These are phyloP conservation scores for Steatocranus sp. DNA, from an alignment of 2,797 vertebrate genomes.

Conservation along the genomic window DNA sequence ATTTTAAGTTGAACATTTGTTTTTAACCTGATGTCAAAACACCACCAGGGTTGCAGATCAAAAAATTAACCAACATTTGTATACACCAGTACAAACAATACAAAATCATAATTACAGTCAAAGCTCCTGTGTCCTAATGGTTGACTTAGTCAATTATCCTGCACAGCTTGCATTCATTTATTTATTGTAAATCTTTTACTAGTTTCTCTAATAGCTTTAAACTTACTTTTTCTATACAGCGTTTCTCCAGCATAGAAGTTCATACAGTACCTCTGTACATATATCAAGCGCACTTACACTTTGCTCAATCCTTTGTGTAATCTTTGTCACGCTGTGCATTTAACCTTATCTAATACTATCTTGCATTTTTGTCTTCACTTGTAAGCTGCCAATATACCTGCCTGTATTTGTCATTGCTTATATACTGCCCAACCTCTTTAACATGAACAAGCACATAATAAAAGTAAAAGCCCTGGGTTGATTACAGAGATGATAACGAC, in stretches of 20 bases:
- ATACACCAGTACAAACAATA: background rate
- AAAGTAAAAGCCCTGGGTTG: background rate
- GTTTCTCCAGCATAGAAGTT: background rate
- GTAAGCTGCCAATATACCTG: background rate
- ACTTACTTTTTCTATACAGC: background rate
- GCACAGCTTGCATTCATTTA: background rate
- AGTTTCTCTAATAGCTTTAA: background rate
- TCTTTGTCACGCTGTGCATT: background rate
- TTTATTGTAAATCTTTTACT: background rate
- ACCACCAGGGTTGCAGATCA: background rate
- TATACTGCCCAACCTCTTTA: background rate
- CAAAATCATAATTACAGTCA: background rate
- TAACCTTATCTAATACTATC: background rate
- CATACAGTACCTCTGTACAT: background rate
- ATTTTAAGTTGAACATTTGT: background rate
- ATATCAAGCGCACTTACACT: background rate
- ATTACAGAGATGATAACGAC: background rate
- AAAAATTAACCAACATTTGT: background rate
- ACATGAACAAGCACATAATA: background rate
- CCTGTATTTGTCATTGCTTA: background rate
- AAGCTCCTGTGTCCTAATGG: background rate
- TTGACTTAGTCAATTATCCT: background rate
- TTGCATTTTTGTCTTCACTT: background rate
- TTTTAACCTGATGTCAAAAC: background rate
- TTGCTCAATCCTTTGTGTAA: background rate